Evolutionary conservation across 2,797 vertebrate species (phyloP).

Genomic region (Anguilla pacifica): DNA sequence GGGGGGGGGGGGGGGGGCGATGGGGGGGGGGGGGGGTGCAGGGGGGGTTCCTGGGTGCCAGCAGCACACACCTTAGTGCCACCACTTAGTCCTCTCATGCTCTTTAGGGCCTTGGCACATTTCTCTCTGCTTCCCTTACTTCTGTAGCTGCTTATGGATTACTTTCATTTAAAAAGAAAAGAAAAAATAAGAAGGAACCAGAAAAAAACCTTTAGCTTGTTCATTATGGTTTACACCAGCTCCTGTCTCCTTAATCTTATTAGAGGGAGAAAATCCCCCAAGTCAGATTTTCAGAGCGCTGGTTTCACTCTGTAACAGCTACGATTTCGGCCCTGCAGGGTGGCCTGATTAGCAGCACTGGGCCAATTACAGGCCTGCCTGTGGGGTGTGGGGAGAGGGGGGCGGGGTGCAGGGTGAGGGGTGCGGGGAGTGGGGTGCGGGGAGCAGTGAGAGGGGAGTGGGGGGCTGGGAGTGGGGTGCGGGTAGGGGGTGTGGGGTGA

Average conservation of each 20-base stretch:
- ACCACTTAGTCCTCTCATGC: neutral
- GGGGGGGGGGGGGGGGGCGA: no score
- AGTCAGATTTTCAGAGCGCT: conserved; percentile 77
- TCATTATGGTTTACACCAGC: conserved; percentile 75
- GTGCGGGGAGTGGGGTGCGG: no score
- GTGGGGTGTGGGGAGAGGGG: conserved; percentile 26
- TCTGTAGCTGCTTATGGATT: conserved; percentile 64
- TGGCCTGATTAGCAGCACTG: conserved; percentile 68
- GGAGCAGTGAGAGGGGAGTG: neutral
- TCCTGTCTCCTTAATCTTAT: conserved; percentile 85
- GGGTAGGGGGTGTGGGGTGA: no score
- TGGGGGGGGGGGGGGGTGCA: no score
- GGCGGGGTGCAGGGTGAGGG: conserved; percentile 4
- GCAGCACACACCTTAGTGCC: neutral
- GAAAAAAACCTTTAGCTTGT: conserved; percentile 54
- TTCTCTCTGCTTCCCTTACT: conserved; percentile 23
- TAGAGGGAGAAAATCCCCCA: conserved; percentile 70
- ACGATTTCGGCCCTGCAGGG: conserved; percentile 62
- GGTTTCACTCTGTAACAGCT: conserved; percentile 84
- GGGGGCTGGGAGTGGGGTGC: neutral
- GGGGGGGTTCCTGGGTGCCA: neutral
- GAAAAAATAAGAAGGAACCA: conserved; percentile 33
- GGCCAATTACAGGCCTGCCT: conserved; percentile 67
- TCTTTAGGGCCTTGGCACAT: neutral
- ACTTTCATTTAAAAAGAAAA: conserved; percentile 33